Percentiles rank a stretch among this genome's conserved stretches.
Evolutionary conservation across 1,140 invertebrate species (phyloP).

Genomic region (Vanessa tameamea): DNA sequence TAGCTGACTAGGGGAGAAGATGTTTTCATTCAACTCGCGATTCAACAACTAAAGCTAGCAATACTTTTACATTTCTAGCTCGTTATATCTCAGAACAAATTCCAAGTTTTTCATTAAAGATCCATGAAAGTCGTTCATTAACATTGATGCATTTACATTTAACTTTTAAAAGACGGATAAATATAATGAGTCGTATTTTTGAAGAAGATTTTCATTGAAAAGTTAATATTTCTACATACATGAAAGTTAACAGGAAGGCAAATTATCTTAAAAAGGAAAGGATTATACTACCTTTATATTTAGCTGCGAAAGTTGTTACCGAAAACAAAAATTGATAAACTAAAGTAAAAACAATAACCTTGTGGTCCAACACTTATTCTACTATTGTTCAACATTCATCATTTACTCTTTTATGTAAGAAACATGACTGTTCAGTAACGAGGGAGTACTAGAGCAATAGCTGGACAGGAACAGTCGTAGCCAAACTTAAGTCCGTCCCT

Average conservation of each 20-base stretch:
- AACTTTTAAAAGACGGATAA: too few relatives aligned
- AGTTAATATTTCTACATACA: not conserved
- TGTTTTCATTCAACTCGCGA: not conserved
- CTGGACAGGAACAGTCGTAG: too few relatives aligned
- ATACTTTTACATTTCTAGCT: too few relatives aligned
- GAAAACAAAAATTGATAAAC: slow-evolving; percentile 16
- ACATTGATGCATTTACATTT: too few relatives aligned
- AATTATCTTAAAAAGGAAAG: slow-evolving; percentile 4
- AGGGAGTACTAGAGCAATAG: not conserved
- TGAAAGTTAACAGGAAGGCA: not conserved
- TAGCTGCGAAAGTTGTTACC: slow-evolving; percentile 15
- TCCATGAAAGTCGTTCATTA: too few relatives aligned
- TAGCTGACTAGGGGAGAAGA: not conserved
- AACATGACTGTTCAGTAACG: not conserved
- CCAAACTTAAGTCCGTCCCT: too few relatives aligned
- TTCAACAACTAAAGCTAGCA: not conserved
- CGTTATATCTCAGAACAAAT: too few relatives aligned
- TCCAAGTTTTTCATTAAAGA: too few relatives aligned
- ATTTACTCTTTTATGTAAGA: not conserved
- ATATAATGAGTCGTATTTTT: too few relatives aligned
- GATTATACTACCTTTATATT: slow-evolving; percentile 14
- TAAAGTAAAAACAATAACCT: slow-evolving; percentile 10
- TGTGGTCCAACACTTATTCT: not conserved
- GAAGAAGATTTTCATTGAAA: too few relatives aligned
- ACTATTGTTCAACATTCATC: not conserved